phyloP scores from a whole-genome alignment of 2,113 vertebrate genomes.

The Puntigrus tetrazona region DNA sequence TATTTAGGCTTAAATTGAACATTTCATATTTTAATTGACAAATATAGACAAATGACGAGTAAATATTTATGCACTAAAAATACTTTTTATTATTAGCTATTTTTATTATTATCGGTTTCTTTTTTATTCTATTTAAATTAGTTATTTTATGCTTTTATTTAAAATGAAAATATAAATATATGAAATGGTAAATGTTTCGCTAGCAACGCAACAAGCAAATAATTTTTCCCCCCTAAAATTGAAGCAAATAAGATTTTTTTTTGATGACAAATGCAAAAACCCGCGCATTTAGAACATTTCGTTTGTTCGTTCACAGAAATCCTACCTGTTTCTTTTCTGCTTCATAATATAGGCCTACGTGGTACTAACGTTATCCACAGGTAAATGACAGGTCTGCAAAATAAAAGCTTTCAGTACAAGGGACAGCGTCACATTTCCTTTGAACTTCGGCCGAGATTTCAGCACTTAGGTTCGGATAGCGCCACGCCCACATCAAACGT shows the following conservation, averaged over 20 bases:
- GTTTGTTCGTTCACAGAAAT: background rate
- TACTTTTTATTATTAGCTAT: no score
- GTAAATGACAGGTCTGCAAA: background rate
- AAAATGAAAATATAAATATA: no score
- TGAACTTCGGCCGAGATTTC: background rate
- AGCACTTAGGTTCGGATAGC: constrained; percentile 25
- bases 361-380: background rate
- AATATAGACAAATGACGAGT: no score
- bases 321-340: background rate
- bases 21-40: no score
- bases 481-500: background rate
- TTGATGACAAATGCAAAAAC: background rate
- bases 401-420: constrained; percentile 13
- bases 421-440: background rate
- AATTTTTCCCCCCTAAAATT: no score
- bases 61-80: no score
- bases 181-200: background rate
- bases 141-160: background rate
- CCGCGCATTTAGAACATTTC: background rate
- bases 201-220: background rate
- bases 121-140: background rate
- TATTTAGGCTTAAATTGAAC: no score
- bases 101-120: background rate
- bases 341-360: no score
- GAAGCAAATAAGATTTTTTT: background rate